These are phyloP conservation scores for Lycodopsis pacificus DNA, from an alignment of 2,797 vertebrate species.

Conservation along the genomic window DNA sequence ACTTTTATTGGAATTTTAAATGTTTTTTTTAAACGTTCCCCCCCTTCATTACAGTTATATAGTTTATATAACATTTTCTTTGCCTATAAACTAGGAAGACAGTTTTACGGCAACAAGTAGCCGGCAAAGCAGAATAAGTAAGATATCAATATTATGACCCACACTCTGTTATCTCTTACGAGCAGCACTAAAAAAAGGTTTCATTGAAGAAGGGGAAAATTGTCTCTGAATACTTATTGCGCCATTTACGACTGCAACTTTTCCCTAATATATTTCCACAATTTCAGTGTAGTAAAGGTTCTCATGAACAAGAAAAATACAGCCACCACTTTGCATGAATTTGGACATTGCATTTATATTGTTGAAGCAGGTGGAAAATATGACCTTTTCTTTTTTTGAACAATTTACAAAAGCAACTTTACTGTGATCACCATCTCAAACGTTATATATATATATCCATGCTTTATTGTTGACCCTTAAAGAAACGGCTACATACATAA, in stretches of 20 bases:
- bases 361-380: conserved; percentile 42
- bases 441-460: conserved; percentile 73
- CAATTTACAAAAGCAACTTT: conserved; percentile 56
- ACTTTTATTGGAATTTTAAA: neutral
- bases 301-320: conserved; percentile 3
- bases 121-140: neutral
- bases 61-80: neutral
- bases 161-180: neutral
- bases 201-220: neutral
- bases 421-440: conserved; percentile 69
- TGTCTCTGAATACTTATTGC: neutral
- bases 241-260: conserved; percentile 3
- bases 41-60: neutral
- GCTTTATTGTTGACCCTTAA: conserved; percentile 84
- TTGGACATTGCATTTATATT: conserved; percentile 49
- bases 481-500: conserved; percentile 73
- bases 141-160: neutral
- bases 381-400: conserved; percentile 8
- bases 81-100: neutral
- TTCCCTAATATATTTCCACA: neutral
- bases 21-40: neutral
- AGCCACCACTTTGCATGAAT: conserved; percentile 38
- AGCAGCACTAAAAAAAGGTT: neutral
- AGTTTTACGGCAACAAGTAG: neutral
- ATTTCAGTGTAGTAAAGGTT: neutral